Base-by-base conservation (phyloP, 2,888 invertebrate species). In the Clanis bilineata region DNA sequence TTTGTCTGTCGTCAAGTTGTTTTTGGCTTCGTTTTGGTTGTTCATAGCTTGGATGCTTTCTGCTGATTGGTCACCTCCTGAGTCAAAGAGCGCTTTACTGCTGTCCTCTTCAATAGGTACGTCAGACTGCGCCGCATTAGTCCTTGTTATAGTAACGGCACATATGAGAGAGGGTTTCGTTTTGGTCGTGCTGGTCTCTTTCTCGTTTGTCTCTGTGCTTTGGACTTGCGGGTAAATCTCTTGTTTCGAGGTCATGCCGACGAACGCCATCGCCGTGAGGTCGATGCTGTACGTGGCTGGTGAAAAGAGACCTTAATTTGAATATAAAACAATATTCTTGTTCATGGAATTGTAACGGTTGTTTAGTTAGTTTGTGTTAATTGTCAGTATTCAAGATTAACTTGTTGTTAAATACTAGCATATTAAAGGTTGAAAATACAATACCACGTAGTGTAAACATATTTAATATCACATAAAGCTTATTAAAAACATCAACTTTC, bases 1-100 rank as follows among this genome's bases (percentile, higher is more conserved):
- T 81, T 86, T 90, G 65, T 87, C 87, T 58, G 83, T 77, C 1
- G 78, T 73, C 6, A 80, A 71, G 38, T 88, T 90, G 73, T 90
- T 93, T 62, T 94, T 94, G 0, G 95, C 95, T 82, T 95, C 94
- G 76, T 96, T 96, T 61, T 96, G 95, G 77, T 95, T 95, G 79
- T 97, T 96, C 93, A 96, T 95, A 12, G 95, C 95, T 70, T 96
- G 95, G 7, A 96, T 95, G 60, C 79, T 88, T 65, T 90, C 90
- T 65, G 80, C 78, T 18, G 85, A 76, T 60, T 83, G 81, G 63
- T 87, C 85, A 1, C 77, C 80, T n/a, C 86, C 86, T 0, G 85
- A 82, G 61, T 91, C 88, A 63, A 91, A 91, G 6, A 91, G 77
- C 0, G 85, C 87, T 77, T 90, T 90, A 65, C 88, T 88, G 5